These are phyloP conservation scores for Darevskia mixta DNA, from an alignment of 2,797 vertebrate genomes.

Conservation along the genomic window DNA sequence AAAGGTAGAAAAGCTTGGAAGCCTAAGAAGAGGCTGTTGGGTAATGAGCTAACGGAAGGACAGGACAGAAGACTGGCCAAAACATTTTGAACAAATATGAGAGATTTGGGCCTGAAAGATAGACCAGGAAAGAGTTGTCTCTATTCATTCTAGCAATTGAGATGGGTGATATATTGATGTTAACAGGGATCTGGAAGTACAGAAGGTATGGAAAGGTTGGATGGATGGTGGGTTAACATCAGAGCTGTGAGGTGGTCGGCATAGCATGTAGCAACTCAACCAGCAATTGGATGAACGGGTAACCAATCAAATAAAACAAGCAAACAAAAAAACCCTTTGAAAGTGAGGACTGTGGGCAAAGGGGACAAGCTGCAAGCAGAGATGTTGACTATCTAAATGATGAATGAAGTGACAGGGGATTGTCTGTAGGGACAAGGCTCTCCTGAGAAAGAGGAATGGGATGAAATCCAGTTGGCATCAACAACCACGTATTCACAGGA, in stretches of 20 bases:
- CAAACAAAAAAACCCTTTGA: not conserved
- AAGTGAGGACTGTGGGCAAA: not conserved
- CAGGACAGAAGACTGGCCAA: not conserved
- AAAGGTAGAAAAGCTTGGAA: not conserved
- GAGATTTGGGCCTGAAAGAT: not conserved
- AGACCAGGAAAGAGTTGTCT: conserved; percentile 15
- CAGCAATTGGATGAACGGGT: not conserved
- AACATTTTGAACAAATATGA: not conserved
- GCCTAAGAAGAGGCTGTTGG: not conserved
- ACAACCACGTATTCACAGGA: not conserved
- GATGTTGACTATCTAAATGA: not conserved
- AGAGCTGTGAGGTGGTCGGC: not conserved
- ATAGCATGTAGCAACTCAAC: not conserved
- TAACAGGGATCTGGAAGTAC: not conserved
- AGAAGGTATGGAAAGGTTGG: conserved; percentile 11
- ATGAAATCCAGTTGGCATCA: not conserved
- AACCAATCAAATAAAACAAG: not conserved
- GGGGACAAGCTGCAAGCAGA: not conserved
- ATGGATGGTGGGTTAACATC: conserved; percentile 19
- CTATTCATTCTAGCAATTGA: conserved; percentile 1
- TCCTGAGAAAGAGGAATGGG: not conserved
- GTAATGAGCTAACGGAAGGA: not conserved
- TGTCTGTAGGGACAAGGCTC: not conserved
- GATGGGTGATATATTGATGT: not conserved
- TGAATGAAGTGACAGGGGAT: conserved; percentile 2